Evolutionary conservation across 2,888 invertebrate species (phyloP).

Genomic region (Diloba caeruleocephala): DNA sequence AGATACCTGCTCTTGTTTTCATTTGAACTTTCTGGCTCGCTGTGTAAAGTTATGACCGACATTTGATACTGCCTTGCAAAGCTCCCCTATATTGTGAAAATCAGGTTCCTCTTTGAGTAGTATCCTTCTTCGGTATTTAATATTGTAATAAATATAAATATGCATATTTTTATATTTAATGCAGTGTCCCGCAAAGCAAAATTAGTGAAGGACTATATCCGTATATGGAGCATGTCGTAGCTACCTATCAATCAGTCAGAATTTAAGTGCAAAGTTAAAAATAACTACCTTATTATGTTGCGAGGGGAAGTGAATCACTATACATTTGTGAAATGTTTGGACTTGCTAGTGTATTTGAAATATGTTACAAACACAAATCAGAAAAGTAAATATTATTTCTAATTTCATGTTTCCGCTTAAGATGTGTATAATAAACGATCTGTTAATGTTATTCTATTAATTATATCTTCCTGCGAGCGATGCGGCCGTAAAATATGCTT

Average conservation of each 20-base stretch:
- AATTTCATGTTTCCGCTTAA: constrained; percentile 74
- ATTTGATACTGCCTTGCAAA: constrained; percentile 46
- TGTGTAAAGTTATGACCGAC: constrained; percentile 21
- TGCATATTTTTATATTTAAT: no score
- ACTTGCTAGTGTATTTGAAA: constrained; percentile 44
- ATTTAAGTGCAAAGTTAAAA: constrained; percentile 16
- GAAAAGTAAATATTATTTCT: constrained; percentile 64
- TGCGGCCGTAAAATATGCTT: constrained; percentile 72
- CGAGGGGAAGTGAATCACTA: constrained; percentile 26
- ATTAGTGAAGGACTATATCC: not conserved
- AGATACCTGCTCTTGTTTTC: constrained; percentile 20
- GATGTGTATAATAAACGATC: constrained; percentile 72
- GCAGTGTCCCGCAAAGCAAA: no score
- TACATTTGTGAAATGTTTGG: constrained; percentile 41
- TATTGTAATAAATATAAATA: no score
- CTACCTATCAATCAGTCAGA: no score
- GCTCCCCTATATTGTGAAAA: constrained; percentile 43
- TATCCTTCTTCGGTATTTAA: constrained; percentile 39
- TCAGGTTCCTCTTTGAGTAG: constrained; percentile 46
- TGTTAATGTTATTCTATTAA: constrained; percentile 82
- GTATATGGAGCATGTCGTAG: not conserved
- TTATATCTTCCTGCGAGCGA: constrained; percentile 81
- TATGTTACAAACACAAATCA: constrained; percentile 64
- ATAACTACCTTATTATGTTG: constrained; percentile 16
- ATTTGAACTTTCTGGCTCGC: constrained; percentile 10